These are phyloP conservation scores for Patella vulgata DNA, from an alignment of 1,140 invertebrate genomes.

Conservation along the genomic window DNA sequence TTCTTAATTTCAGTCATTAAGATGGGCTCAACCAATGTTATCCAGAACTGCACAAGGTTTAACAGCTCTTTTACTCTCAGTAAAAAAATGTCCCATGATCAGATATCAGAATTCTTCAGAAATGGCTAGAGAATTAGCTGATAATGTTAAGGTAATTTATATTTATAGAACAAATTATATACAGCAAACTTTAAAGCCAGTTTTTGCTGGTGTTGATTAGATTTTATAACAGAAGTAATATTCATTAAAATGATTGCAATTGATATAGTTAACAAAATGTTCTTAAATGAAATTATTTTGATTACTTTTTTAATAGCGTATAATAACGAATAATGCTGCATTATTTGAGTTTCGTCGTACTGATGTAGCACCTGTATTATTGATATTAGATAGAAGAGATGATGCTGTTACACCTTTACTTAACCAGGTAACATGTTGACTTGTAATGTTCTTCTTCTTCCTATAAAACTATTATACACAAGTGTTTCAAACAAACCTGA, in stretches of 20 bases:
- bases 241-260: no score
- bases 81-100: conserved; percentile 91
- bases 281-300: no score
- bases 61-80: conserved; percentile 85
- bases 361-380: conserved; percentile 78
- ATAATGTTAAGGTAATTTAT: conserved; percentile 68
- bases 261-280: no score
- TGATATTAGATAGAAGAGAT: conserved; percentile 90
- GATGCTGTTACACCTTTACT: conserved; percentile 96
- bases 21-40: conserved; percentile 80
- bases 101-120: conserved; percentile 91
- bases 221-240: no score
- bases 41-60: conserved; percentile 87
- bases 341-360: conserved; percentile 86
- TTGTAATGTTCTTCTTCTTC: not conserved
- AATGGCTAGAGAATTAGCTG: conserved; percentile 85
- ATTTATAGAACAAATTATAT: no score
- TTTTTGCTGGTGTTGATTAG: no score
- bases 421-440: conserved; percentile 76
- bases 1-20: conserved; percentile 71
- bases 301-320: conserved; percentile 73
- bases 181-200: no score
- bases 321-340: conserved; percentile 85
- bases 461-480: not conserved
- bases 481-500: no score